Percentiles rank a stretch among this genome's conserved stretches.
Evolutionary conservation across 2,888 invertebrate species (phyloP).

Genomic region (Gari tellinella): DNA sequence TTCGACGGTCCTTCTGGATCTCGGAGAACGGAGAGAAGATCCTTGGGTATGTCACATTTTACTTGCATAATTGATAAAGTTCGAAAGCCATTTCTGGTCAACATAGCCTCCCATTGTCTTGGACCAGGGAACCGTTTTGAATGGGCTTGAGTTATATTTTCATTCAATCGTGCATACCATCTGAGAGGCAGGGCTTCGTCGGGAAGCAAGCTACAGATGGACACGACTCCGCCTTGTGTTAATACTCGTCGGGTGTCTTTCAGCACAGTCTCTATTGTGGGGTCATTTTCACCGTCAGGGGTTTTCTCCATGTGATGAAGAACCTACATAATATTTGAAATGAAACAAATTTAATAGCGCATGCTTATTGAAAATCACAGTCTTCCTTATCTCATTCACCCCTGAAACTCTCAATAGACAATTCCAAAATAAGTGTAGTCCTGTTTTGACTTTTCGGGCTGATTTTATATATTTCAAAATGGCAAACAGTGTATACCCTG

Average conservation of each 20-base stretch:
- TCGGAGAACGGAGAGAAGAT: neutral
- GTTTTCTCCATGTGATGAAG: conserved; percentile 24
- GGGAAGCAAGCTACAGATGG: conserved; percentile 12
- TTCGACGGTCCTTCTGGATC: conserved; percentile 21
- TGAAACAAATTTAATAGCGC: no score
- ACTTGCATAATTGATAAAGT: conserved; percentile 1
- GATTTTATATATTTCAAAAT: no score
- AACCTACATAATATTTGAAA: no score
- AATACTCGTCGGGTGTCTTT: conserved; percentile 22
- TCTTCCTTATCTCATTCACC: no score
- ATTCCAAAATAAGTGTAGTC: no score
- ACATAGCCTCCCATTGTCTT: neutral
- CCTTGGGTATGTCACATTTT: neutral
- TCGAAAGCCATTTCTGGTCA: neutral
- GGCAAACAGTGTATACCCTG: no score
- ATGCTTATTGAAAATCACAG: no score
- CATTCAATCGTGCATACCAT: neutral
- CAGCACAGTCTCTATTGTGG: conserved; percentile 19
- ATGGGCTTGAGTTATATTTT: neutral
- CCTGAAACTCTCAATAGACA: no score
- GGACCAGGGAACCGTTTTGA: neutral
- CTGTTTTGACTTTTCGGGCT: no score
- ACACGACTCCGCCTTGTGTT: conserved; percentile 3
- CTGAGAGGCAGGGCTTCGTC: neutral
- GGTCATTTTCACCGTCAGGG: conserved; percentile 13